A percentile compares a stretch with the other conserved stretches of the same genome.
Conservation (phyloP, 2,797 vertebrate species). For the Lepidocolaptes lacrymiger region DNA sequence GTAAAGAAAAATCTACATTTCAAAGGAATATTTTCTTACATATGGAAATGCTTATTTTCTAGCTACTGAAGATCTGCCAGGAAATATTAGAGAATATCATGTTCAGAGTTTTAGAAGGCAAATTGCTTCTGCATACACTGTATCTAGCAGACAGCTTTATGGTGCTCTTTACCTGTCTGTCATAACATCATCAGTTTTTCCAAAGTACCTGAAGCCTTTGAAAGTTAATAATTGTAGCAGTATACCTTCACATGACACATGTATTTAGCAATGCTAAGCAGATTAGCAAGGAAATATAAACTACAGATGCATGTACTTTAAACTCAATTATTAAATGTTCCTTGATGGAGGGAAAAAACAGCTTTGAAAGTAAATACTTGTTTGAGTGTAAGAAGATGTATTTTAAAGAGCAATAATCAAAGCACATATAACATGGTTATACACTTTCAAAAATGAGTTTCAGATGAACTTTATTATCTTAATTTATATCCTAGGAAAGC, state of each 20-base stretch:
- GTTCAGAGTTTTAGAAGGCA: constrained; percentile 70
- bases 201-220: constrained; percentile 46
- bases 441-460: constrained; percentile 48
- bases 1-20: constrained; percentile 63
- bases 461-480: constrained; percentile 34
- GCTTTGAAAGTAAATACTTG: constrained; percentile 24
- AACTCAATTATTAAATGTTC: constrained; percentile 40
- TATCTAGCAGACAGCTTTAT: constrained; percentile 52
- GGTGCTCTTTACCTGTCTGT: constrained; percentile 47
- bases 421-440: background rate
- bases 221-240: constrained; percentile 44
- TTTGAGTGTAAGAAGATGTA: background rate
- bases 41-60: constrained; percentile 71
- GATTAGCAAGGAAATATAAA: constrained; percentile 58
- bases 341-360: background rate
- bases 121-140: constrained; percentile 61
- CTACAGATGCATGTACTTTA: constrained; percentile 6
- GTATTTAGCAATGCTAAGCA: constrained; percentile 59
- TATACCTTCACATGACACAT: background rate
- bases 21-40: constrained; percentile 67
- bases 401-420: constrained; percentile 34
- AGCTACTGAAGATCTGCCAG: constrained; percentile 54
- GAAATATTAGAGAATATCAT: constrained; percentile 61
- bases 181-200: constrained; percentile 57
- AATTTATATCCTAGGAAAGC: constrained; percentile 7